Evolutionary conservation across 2,797 vertebrate species (phyloP).

Genomic region (Sebastes oblongus): DNA sequence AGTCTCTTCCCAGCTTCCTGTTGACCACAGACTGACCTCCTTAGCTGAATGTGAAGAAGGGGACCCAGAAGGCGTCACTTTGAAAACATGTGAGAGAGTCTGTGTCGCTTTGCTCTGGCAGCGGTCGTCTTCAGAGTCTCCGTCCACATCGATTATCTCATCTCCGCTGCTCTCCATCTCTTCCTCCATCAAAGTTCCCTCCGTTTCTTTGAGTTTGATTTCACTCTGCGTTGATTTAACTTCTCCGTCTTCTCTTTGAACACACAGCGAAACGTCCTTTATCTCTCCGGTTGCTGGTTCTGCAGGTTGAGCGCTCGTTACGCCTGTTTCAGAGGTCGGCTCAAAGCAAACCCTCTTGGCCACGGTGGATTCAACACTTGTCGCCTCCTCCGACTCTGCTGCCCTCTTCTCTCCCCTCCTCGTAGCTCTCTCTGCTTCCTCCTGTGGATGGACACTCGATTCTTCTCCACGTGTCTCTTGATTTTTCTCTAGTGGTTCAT

Average conservation of each 20-base stretch:
- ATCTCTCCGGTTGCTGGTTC: background rate
- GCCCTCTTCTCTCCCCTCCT: slow-evolving; percentile 25
- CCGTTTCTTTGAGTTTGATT: background rate
- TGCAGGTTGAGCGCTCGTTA: background rate
- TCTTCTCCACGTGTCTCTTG: background rate
- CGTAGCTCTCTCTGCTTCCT: background rate
- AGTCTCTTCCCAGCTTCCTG: slow-evolving; percentile 10
- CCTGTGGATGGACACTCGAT: background rate
- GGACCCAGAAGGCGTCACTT: background rate
- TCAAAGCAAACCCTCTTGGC: slow-evolving; percentile 47
- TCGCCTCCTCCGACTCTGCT: background rate
- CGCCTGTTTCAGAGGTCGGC: background rate
- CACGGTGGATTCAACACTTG: background rate
- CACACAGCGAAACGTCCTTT: background rate
- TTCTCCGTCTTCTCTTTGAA: background rate
- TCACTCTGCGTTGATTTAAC: background rate
- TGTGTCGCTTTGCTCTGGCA: background rate
- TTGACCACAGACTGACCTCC: background rate
- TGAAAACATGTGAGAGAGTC: background rate
- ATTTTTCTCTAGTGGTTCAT: background rate
- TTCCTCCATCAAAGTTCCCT: background rate
- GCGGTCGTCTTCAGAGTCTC: background rate
- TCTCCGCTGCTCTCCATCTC: background rate
- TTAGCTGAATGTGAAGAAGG: background rate
- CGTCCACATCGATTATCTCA: slow-evolving; percentile 27